Conservation (phyloP, 2,113 vertebrate species). For the Delphinapterus leucas region DNA sequence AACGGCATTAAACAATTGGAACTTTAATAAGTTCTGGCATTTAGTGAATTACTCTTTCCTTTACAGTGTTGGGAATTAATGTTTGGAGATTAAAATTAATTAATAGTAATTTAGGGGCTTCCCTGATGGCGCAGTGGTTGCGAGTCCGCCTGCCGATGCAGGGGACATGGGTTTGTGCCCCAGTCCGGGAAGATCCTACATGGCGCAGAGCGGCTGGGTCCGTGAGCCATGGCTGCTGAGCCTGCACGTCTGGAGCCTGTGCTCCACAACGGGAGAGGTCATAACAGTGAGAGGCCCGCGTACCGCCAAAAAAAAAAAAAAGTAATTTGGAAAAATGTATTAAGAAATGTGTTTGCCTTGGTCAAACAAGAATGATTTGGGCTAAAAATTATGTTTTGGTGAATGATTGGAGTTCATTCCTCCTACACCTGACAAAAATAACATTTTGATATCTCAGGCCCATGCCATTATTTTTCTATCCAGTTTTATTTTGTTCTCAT, state of each 20-base stretch:
- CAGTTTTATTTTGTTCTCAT: slow-evolving; percentile 43
- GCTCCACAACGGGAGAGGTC: too few species aligned
- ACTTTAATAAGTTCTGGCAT: slow-evolving; percentile 23
- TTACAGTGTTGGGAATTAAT: not conserved
- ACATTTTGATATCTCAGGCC: not conserved
- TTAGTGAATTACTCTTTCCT: slow-evolving; percentile 26
- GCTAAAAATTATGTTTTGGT: slow-evolving; percentile 18
- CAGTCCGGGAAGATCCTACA: too few species aligned
- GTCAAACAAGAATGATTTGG: not conserved
- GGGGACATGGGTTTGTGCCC: too few species aligned
- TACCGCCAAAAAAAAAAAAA: too few species aligned
- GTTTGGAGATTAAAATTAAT: slow-evolving; percentile 45
- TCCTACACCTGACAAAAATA: slow-evolving; percentile 34
- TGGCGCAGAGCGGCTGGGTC: too few species aligned
- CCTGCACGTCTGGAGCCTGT: too few species aligned
- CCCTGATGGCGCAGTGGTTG: too few species aligned
- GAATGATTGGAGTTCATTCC: slow-evolving; percentile 40
- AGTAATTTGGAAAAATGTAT: slow-evolving; percentile 35
- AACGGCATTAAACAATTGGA: not conserved
- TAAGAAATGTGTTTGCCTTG: slow-evolving; percentile 28
- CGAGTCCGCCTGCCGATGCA: too few species aligned
- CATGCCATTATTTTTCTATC: slow-evolving; percentile 13
- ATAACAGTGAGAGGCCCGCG: too few species aligned
- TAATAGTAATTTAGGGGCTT: slow-evolving; percentile 22
- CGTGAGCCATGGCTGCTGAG: too few species aligned